A percentile compares a stretch with the other conserved stretches of the same genome.
Evolutionary conservation across 2,797 vertebrate species (phyloP).

Genomic region (Gambusia yucatana): DNA sequence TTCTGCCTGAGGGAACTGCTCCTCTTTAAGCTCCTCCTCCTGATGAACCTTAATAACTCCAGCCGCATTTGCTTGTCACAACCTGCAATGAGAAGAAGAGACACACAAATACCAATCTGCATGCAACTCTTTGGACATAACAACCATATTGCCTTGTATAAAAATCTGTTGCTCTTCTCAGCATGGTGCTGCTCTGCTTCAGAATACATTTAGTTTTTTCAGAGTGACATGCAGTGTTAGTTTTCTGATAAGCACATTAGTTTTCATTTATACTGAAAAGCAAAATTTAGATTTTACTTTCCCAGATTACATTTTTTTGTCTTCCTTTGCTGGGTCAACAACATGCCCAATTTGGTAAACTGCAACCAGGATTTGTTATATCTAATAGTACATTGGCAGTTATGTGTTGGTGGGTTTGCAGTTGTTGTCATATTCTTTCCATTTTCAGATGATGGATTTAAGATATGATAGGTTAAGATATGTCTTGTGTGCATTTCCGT

Average conservation of each 20-base stretch:
- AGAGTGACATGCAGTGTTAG: not conserved
- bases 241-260: not conserved
- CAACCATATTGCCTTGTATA: not conserved
- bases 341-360: not conserved
- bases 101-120: not conserved
- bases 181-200: not conserved
- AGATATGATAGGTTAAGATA: not conserved
- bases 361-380: not conserved
- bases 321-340: not conserved
- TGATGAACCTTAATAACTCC: not conserved
- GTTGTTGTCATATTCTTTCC: not conserved
- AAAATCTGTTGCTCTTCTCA: not conserved
- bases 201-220: not conserved
- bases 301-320: not conserved
- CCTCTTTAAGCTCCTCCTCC: not conserved
- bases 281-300: not conserved
- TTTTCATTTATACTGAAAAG: not conserved
- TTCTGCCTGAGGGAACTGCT: not conserved
- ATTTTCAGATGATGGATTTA: not conserved
- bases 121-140: not conserved
- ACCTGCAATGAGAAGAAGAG: not conserved
- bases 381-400: not conserved
- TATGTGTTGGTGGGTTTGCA: not conserved
- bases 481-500: too few relatives aligned
- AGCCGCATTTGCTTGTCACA: not conserved